Base-by-base conservation (phyloP, 2,113 vertebrate genomes). In the Chaenogobius annularis region DNA sequence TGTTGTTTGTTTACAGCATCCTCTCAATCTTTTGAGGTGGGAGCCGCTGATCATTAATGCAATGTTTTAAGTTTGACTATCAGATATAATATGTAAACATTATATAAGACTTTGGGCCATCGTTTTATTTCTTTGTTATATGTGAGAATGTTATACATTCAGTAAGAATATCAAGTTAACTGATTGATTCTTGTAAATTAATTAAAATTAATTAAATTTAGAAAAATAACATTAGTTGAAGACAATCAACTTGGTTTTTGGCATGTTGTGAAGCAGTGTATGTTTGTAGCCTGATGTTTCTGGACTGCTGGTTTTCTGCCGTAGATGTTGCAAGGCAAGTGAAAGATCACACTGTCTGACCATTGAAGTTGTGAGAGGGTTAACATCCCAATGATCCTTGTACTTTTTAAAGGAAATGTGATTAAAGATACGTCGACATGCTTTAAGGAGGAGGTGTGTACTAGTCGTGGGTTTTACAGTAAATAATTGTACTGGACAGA, bases 271-370 rank as follows among this genome's bases (percentile, higher is more conserved):
- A 68, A 75, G 63, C 40, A 10, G 26, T 67, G 70, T 10, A 37
- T 72, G 26, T 55, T 58, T 66, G 10, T 37, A 22, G 52, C 40
- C 20, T 62, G 14, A 40, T 17, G 35, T 52, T 55, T 52, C 26
- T 84, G 52, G 37, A 72, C 47, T n/a, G 12, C 10, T 20, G 40
- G 46, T 75, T 76, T 78, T 77, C 67, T 65, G 75, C 68, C 54
- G 10, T 46, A 82, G 77, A 81, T 80, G 85, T 78, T 1, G 19
- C 26, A 50, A 52, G 55, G 19, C 26, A 50, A 52, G 55, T 88
- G 72, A 91, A 88, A 80, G 74, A 75, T 22, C 63, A 83, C 78
- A 75, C 83, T 89, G 71, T 78, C 84, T 89, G 73, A 76, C 5
- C 0, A 79, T 67, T 50, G 47, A 50, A 40, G 37, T 3, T 50